Base-by-base conservation (phyloP, 92 coral and sea anemone species). In the Pocillopora meandrina region DNA sequence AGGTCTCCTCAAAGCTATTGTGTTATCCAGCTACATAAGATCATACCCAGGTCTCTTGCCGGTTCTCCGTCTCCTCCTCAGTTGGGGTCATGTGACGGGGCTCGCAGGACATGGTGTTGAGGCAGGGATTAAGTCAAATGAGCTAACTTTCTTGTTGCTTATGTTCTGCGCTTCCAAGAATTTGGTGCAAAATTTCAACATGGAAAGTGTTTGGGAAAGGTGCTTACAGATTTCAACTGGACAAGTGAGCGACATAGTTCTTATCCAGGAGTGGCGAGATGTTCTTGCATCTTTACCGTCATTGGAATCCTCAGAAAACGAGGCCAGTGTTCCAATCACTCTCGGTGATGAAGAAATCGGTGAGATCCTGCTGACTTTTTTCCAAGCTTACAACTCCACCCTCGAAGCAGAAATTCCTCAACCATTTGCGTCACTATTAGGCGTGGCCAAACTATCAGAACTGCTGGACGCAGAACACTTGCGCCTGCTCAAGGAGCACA, bases 1-100 rank as follows among this genome's bases (percentile, higher is more conserved):
- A 78, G 99, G 99, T 12, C 90, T 96, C 3, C 89, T 92, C 31
- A 96, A 96, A 78, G 93, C 98, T 42, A 88, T 92, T 76, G 86
- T 96, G 35, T 83, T 95, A 56, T 71, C 89, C 21, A 86, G 71
- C 73, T 96, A 90, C 86, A 89, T 94, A 90, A 95, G 92, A 86
- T 80, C 86, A 1, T 88, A 93, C 83, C 98, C 98, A 77, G 89
- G 84, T 67, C 95, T 96, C 10, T 80, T 96, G 61, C 98, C 99
- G 7, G 55, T 94, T 61, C 87, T 96, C 65, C 98, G 98, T 85
- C 84, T 94, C 62, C 92, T 96, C 74, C 79, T 95, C 36, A 84
- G 83, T 31, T 96, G 99, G 99, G 98, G 95, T 69, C 93, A 95
- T 71, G 89, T 81, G 78, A 91, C 98, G 36, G 97, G 92, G 23